Base-by-base conservation (phyloP, 2,888 invertebrate genomes). In the Oligia fasciuncula region DNA sequence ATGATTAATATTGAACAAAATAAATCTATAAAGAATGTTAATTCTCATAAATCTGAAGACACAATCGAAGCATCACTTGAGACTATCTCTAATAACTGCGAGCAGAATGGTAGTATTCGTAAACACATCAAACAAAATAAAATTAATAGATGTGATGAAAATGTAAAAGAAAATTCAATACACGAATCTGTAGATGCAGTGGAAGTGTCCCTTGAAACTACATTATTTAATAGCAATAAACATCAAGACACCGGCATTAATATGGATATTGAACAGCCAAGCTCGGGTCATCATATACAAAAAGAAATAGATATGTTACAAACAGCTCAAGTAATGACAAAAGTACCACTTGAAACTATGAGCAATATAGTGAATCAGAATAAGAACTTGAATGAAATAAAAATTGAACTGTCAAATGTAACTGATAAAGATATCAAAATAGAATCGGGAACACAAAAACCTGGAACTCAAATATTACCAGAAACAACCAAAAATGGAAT, bases 161-260 rank as follows among this genome's bases (percentile, higher is more conserved):
- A 57, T 13, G 14, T 17, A 51, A 69, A 68, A 29, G 57, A 65
- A 13, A 46, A 6, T 54, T 65, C 63, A 17, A 17, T 49, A 29
- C 62, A 51, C 49, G 72, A 63, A 51, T 43, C 62, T 19, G 23
- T 35, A 54, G 43, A 79, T 40, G 2, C 54, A 35, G 46, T 54
- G 29, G 74, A 80, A 63, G 35, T 19, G 17, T 65, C 63, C 23
- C 76, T n/a, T 49, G 23, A 72, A 72, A 60, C 60, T 17, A 23
- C 57, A 9, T n/a, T 35, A 54, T 54, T 23, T 35, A 35, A 70
- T 54, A 35, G 23, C 14, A 35, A 35, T 51, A 54, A 23, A 54
- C 8, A 35, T 35, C 23, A 57, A 70, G 14, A 14, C 2, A 51
- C 9, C 14, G 40, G 29, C 23, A 71, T 66, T 23, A 54, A 80